These are phyloP conservation scores for Mastomys natalensis DNA, from an alignment of 2,113 vertebrate species.

Conservation along the genomic window DNA sequence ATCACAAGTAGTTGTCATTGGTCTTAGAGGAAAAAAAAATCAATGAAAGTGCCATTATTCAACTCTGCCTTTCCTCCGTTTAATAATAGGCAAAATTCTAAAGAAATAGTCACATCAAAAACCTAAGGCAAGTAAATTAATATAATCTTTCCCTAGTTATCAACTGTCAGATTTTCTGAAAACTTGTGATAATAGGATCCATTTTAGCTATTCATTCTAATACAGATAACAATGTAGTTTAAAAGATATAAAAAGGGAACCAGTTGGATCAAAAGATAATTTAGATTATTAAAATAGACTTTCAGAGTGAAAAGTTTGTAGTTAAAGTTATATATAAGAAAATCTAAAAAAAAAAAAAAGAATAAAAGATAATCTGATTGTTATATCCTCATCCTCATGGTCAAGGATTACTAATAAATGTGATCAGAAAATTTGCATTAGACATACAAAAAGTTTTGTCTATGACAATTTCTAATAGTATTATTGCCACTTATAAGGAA, in stretches of 20 bases:
- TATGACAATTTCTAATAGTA: background rate
- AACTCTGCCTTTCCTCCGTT: constrained; percentile 69
- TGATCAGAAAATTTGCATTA: constrained; percentile 11
- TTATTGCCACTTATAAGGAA: constrained; percentile 3
- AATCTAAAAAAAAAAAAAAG: too few relatives aligned
- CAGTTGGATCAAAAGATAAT: constrained; percentile 72
- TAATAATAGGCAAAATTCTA: constrained; percentile 76
- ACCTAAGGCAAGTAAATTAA: constrained; percentile 77
- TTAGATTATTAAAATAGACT: constrained; percentile 74
- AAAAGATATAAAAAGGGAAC: constrained; percentile 59
- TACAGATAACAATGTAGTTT: constrained; percentile 71
- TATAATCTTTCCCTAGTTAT: constrained; percentile 79
- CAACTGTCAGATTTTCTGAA: constrained; percentile 77
- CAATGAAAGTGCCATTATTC: constrained; percentile 68
- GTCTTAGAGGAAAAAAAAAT: constrained; percentile 14
- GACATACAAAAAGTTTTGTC: background rate
- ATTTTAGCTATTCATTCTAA: constrained; percentile 77
- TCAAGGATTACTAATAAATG: constrained; percentile 48
- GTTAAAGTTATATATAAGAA: background rate
- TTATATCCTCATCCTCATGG: background rate
- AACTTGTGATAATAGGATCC: constrained; percentile 71
- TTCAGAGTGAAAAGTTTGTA: constrained; percentile 48
- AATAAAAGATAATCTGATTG: constrained; percentile 12
- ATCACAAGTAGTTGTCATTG: constrained; percentile 13
- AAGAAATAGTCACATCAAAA: constrained; percentile 80